Conservation (phyloP, 2,113 vertebrate species). For the Thinocorus orbignyianus region DNA sequence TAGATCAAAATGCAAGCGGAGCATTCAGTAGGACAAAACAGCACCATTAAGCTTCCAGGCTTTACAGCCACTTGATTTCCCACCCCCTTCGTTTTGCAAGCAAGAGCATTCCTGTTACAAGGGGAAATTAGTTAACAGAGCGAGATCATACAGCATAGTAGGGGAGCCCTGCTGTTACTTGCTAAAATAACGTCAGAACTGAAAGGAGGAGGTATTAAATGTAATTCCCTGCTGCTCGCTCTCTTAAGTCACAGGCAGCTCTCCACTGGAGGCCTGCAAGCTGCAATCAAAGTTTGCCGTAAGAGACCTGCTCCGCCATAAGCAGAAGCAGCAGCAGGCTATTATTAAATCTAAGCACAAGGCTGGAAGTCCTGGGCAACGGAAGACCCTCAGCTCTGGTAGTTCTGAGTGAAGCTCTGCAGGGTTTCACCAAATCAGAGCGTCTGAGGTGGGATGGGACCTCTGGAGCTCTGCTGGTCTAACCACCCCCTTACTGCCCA, state of each 20-base stretch:
- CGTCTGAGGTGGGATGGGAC: not conserved
- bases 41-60: not conserved
- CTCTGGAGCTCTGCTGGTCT: not conserved
- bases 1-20: not conserved
- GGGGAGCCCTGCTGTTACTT: constrained; percentile 40
- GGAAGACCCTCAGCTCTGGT: not conserved
- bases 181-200: constrained; percentile 19
- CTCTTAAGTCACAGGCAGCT: constrained; percentile 39
- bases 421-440: not conserved
- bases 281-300: constrained; percentile 35
- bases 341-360: not conserved
- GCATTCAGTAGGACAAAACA: not conserved
- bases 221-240: constrained; percentile 26
- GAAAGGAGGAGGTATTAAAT: constrained; percentile 37
- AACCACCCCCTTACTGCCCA: not conserved
- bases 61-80: not conserved
- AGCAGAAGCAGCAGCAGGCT: not conserved
- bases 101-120: not conserved
- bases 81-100: not conserved
- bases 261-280: constrained; percentile 17
- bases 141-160: not conserved
- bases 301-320: not conserved
- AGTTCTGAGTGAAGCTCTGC: not conserved
- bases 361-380: not conserved
- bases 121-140: constrained; percentile 7